Conservation (phyloP, 2,888 invertebrate genomes). For the Agonopterix subpropinquella region DNA sequence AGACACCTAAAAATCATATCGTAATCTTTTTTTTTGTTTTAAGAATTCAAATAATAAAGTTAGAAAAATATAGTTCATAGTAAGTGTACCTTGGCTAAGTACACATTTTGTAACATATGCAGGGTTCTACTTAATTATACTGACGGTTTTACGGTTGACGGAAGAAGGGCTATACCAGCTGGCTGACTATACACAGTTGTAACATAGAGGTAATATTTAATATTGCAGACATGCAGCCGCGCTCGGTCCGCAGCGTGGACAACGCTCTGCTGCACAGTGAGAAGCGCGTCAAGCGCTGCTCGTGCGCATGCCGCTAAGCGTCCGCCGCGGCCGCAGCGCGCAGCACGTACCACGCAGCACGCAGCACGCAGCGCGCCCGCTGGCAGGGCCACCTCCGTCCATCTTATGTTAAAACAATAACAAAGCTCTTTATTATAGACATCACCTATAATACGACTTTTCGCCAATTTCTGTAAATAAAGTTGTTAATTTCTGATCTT, state of each 20-base stretch:
- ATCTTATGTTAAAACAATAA: slow-evolving; percentile 26
- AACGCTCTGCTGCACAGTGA: slow-evolving; percentile 64
- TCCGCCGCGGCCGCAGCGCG: background rate
- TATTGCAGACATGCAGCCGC: slow-evolving; percentile 86
- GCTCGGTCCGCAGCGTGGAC: slow-evolving; percentile 79
- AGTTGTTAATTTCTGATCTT: slow-evolving; percentile 42
- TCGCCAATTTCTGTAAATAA: slow-evolving; percentile 52
- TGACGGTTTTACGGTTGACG: too few relatives aligned
- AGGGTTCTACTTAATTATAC: too few relatives aligned
- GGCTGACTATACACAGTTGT: too few relatives aligned
- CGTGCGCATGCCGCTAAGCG: slow-evolving; percentile 81
- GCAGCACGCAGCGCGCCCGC: slow-evolving; percentile 1
- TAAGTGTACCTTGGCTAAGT: too few relatives aligned
- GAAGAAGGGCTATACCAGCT: too few relatives aligned
- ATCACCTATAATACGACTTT: slow-evolving; percentile 20
- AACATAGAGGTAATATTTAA: too few relatives aligned
- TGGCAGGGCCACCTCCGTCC: slow-evolving; percentile 32
- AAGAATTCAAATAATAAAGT: too few relatives aligned
- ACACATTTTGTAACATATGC: too few relatives aligned
- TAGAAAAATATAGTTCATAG: too few relatives aligned
- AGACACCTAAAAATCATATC: too few relatives aligned
- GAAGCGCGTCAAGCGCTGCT: slow-evolving; percentile 84
- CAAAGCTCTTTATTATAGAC: slow-evolving; percentile 13
- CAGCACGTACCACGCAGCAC: slow-evolving; percentile 8
- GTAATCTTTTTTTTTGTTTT: too few relatives aligned